Conservation (phyloP, 1,140 invertebrate genomes). For the Drosophila funebris region DNA sequence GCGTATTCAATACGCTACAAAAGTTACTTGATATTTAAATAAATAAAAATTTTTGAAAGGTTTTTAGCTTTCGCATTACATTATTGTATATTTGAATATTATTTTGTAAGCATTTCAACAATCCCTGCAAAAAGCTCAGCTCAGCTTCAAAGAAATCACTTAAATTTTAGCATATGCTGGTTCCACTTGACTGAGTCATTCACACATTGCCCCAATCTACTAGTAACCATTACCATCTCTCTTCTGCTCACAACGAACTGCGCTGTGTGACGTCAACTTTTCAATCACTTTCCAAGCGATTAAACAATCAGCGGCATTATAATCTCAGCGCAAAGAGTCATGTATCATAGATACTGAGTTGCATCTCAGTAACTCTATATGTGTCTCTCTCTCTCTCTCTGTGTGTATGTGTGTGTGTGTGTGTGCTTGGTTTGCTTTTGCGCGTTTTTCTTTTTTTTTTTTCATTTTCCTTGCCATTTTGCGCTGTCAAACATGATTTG, state of each 20-base stretch:
- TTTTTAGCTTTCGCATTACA: not conserved
- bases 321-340: slow-evolving; percentile 71
- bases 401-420: slow-evolving; percentile 5
- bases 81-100: not conserved
- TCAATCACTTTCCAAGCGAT: slow-evolving; percentile 79
- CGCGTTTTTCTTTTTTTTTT: slow-evolving; percentile 21
- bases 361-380: slow-evolving; percentile 7
- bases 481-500: slow-evolving; percentile 77
- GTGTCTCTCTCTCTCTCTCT: not conserved
- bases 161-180: slow-evolving; percentile 17
- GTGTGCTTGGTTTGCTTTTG: slow-evolving; percentile 8
- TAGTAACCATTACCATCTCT: not conserved
- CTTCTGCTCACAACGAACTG: not conserved
- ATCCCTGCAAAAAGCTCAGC: not conserved
- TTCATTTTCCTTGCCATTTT: slow-evolving; percentile 48
- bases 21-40: not conserved
- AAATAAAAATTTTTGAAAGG: slow-evolving; percentile 19
- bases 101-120: not conserved
- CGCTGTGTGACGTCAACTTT: slow-evolving; percentile 61
- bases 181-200: slow-evolving; percentile 35
- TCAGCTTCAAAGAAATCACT: not conserved
- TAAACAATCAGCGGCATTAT: slow-evolving; percentile 79
- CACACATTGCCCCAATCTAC: slow-evolving; percentile 2
- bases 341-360: slow-evolving; percentile 68
- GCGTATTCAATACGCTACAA: not conserved